A percentile compares a stretch with the other conserved stretches of the same genome.
Evolutionary conservation across 2,113 vertebrate genomes (phyloP).

Genomic region (Onychostruthus taczanowskii): DNA sequence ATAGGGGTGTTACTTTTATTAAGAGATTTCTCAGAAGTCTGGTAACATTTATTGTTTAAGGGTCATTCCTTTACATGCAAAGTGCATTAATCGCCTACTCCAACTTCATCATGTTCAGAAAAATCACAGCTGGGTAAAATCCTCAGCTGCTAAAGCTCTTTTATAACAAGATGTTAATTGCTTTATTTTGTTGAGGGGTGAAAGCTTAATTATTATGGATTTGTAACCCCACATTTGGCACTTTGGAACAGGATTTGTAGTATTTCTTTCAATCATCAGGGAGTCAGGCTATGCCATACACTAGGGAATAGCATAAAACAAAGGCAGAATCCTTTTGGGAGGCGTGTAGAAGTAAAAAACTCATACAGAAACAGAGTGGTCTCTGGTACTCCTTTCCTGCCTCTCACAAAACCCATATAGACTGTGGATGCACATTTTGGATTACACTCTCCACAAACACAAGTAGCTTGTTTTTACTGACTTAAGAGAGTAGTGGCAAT

Average conservation of each 20-base stretch:
- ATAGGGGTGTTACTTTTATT: not conserved
- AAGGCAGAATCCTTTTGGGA: not conserved
- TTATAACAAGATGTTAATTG: conserved; percentile 26
- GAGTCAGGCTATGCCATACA: not conserved
- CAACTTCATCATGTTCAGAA: not conserved
- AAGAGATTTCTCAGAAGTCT: not conserved
- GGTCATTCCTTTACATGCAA: not conserved
- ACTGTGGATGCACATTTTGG: not conserved
- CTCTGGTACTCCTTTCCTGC: not conserved
- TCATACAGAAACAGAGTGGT: not conserved
- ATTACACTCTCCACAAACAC: not conserved
- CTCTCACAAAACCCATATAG: not conserved
- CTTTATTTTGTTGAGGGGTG: not conserved
- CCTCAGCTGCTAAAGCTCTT: not conserved
- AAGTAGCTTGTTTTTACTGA: not conserved
- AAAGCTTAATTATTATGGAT: conserved; percentile 34
- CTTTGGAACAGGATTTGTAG: not conserved
- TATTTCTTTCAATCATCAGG: not conserved
- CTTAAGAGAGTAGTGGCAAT: not conserved
- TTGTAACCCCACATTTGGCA: not conserved
- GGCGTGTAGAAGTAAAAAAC: not conserved
- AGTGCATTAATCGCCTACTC: not conserved
- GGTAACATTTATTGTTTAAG: not conserved
- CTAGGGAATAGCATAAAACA: not conserved
- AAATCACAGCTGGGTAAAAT: conserved; percentile 16